Evolutionary conservation across 2,888 invertebrate genomes (phyloP), one percentile per base, ranked within the genome.

Genomic region (Lingula anatina): DNA sequence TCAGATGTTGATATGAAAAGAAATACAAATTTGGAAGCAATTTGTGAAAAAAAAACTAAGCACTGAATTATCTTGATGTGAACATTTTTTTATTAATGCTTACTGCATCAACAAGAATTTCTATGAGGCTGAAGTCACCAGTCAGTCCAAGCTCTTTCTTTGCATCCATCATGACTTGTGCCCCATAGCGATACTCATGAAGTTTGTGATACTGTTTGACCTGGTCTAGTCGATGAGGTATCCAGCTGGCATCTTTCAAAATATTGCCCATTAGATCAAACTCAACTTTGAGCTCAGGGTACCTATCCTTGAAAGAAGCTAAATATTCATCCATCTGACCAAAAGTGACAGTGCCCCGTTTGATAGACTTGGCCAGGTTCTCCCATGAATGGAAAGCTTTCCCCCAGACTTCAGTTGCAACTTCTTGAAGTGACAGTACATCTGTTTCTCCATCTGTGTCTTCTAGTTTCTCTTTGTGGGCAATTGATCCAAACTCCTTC

Each of bases 121-220:
- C n/a, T n/a, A n/a, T n/a, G n/a, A n/a, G n/a, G n/a, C n/a, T n/a
- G n/a, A n/a, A n/a, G n/a, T 59, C 53, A 41, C 61, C 61, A 1
- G 18, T 45, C n/a, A 64, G 39, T 5, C 47, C 9, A 31, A 51
- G 57, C 2, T 46, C 41, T 15, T 48, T 25, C 12, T 48, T 48
- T 27, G 60, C 48, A 21, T 53, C 43, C 23, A 60, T 43, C n/a
- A 64, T 51, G 9, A 50, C 45, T 2, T 47, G 37, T 21, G 64
- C 62, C 9, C 56, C 57, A 20, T 47, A 49, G 1, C 54, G 51
- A 50, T 58, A 57, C 3, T 48, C 35, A 20, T 47, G 44, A 25
- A 61, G 31, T 18, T 54, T 47, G 7, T 52, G 45, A 36, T 47
- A 59, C 28, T 55, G 47, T 18, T 51, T 31, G 26, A 63, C 39